phyloP scores from a whole-genome alignment of 2,113 vertebrate genomes.

The Thymallus thymallus region DNA sequence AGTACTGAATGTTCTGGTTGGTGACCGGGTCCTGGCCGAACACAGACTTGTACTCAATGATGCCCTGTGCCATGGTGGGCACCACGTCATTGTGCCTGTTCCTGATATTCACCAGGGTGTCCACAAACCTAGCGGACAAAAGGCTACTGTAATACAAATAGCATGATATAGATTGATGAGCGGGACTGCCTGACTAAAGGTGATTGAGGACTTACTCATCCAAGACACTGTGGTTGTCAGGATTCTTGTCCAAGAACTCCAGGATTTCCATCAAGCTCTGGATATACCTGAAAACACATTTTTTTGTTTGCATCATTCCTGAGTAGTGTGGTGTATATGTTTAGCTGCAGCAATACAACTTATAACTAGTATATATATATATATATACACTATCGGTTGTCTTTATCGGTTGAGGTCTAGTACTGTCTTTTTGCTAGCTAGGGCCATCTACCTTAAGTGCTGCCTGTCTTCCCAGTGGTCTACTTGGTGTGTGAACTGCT shows the following conservation, averaged over 20 bases:
- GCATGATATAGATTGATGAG: background rate
- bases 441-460: too few species aligned
- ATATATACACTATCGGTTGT: too few species aligned
- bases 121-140: conserved; percentile 76
- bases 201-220: conserved; percentile 78
- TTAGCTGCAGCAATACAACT: too few species aligned
- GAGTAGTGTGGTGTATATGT: too few species aligned
- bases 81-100: conserved; percentile 96
- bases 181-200: background rate
- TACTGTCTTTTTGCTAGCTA: too few species aligned
- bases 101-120: conserved; percentile 86
- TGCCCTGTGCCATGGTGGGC: conserved; percentile 92
- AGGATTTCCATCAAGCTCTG: conserved; percentile 95
- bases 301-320: too few species aligned
- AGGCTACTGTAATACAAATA: background rate
- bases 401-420: too few species aligned
- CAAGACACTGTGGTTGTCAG: conserved; percentile 82
- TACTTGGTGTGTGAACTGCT: too few species aligned
- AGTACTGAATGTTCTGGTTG: conserved; percentile 96
- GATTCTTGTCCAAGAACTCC: conserved; percentile 85
- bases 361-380: too few species aligned
- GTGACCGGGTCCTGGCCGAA: conserved; percentile 85
- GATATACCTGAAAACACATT: conserved; percentile 79
- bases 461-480: too few species aligned
- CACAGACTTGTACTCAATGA: conserved; percentile 89